Percentiles rank a stretch among this genome's conserved stretches.
Evolutionary conservation across 2,888 invertebrate genomes (phyloP).

Genomic region (Branchipolynoe longqiensis): DNA sequence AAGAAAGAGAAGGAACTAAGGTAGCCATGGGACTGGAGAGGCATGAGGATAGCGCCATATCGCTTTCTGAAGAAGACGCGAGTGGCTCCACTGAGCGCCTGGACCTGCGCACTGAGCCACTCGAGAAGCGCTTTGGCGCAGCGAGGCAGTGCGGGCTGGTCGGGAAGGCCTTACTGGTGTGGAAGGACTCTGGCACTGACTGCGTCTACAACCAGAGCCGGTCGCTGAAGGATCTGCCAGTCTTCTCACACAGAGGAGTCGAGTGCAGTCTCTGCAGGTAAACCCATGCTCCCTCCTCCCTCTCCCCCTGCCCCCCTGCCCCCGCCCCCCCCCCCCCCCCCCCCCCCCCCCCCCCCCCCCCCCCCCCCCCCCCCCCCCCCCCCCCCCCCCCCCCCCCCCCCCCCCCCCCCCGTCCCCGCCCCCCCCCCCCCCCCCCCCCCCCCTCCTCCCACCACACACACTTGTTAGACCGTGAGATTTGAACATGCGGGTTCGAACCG

Average conservation of each 20-base stretch:
- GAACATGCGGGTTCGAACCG: too few relatives aligned
- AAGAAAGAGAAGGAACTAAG: too few relatives aligned
- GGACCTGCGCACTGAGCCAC: neutral
- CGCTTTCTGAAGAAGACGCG: slow-evolving; percentile 20
- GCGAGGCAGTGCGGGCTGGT: neutral
- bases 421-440: neutral
- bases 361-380: neutral
- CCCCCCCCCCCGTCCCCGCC: neutral
- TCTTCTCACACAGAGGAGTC: slow-evolving; percentile 41
- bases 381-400: neutral
- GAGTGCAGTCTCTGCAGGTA: slow-evolving; percentile 51
- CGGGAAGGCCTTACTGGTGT: neutral
- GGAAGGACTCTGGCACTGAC: slow-evolving; percentile 26
- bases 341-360: neutral
- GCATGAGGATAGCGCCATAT: slow-evolving; percentile 59
- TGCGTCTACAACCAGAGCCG: neutral
- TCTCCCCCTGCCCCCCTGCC: neutral
- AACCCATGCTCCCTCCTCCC: neutral
- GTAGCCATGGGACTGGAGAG: slow-evolving; percentile 57
- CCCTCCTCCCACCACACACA: too few relatives aligned
- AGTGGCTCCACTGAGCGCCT: neutral
- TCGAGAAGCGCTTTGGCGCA: neutral
- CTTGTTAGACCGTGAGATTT: too few relatives aligned
- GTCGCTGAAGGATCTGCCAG: slow-evolving; percentile 26
- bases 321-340: neutral